Base-by-base conservation (phyloP, 2,888 invertebrate species). In the Drosophila ezoana region DNA sequence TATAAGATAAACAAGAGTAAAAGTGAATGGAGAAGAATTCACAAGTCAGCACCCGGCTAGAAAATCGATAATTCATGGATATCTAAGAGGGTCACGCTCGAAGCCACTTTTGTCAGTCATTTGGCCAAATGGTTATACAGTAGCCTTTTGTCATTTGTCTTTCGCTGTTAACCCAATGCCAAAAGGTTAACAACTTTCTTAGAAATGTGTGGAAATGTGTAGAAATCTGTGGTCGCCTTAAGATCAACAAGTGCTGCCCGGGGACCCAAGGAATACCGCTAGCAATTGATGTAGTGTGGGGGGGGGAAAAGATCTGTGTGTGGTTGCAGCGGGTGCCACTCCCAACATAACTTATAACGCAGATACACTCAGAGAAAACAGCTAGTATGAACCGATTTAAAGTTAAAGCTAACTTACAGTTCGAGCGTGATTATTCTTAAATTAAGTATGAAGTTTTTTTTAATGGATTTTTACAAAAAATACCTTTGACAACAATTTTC, bases 131-230 rank as follows among this genome's bases (percentile, higher is more conserved):
- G 61, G 40, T 60, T 76, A 62, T 67, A 72, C 83, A 77, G 83
- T 85, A 83, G 83, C 83, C 86, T 85, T 87, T 87, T 87, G 86
- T 83, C 88, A 83, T 87, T 85, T 82, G 69, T 86, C 78, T 83
- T 28, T 68, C 28, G 66, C 52, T 79, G 60, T 58, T 76, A 72
- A 53, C 76, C 76, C 57, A 43, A 18, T 49, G 48, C 49, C 71
- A 43, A 85, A 65, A 79, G 86, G 83, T 87, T 87, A 83, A 85
- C 83, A 85, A 71, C 88, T 83, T 83, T 87, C 83, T 82, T 87
- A 62, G 67, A 61, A 67, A 63, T 51, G 47, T 48, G 18, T 18
- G 37, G 48, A 48, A 52, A 38, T 68, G 70, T 60, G 68, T 72
- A 66, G 79, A 81, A 78, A 84, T 84, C 72, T 68, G 68, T 37